Conservation (phyloP, 2,888 invertebrate species). For the Sceliomorpha sp. region DNA sequence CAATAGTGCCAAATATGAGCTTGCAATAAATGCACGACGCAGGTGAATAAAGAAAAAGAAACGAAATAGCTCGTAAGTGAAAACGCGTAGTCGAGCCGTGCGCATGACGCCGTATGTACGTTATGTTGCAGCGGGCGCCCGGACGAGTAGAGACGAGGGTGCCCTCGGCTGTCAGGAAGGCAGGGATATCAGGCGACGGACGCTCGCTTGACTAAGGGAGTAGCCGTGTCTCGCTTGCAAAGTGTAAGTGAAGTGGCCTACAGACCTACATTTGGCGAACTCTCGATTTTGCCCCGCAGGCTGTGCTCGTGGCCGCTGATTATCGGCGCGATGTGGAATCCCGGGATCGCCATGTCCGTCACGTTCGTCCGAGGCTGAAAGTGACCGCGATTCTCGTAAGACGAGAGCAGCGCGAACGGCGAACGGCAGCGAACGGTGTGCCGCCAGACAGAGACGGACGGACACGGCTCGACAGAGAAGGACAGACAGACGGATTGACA, state of each 20-base stretch:
- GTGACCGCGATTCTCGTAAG: conserved; percentile 51
- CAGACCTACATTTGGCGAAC: conserved; percentile 91
- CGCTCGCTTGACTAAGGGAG: conserved; percentile 86
- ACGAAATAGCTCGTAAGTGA: too few relatives aligned
- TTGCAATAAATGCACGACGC: too few relatives aligned
- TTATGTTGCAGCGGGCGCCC: conserved; percentile 56
- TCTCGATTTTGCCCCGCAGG: conserved; percentile 82
- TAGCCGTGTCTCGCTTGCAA: conserved; percentile 85
- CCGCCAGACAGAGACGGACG: conserved; percentile 13
- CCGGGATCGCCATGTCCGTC: conserved; percentile 26
- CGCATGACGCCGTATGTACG: too few relatives aligned
- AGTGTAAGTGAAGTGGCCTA: conserved; percentile 94
- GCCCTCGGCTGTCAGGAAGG: conserved; percentile 21
- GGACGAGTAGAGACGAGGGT: conserved; percentile 21
- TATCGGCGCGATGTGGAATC: conserved; percentile 34
- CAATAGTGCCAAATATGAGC: too few relatives aligned
- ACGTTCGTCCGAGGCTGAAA: conserved; percentile 57
- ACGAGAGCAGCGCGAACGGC: conserved; percentile 43
- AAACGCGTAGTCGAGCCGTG: too few relatives aligned
- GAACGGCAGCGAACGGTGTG: conserved; percentile 18
- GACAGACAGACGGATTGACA: conserved; percentile 39
- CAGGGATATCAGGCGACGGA: conserved; percentile 76
- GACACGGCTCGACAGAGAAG: conserved; percentile 15
- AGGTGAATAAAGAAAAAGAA: too few relatives aligned
- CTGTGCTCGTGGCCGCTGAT: conserved; percentile 45